phyloP scores from a whole-genome alignment of 2,888 invertebrate species.

The Exephanes ischioxanthus region DNA sequence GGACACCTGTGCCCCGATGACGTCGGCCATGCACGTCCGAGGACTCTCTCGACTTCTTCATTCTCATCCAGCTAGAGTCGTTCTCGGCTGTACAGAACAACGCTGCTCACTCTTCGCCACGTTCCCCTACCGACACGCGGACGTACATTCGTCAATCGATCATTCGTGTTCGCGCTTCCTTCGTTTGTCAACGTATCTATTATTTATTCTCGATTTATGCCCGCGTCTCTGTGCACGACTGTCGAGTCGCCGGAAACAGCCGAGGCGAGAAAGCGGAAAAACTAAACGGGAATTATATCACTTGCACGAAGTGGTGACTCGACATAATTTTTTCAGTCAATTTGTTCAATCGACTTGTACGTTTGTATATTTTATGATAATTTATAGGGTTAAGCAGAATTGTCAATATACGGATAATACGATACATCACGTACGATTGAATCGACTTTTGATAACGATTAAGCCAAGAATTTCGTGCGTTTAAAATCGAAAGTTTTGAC shows the following conservation, averaged over 20 bases:
- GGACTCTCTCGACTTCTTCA: conserved; percentile 65
- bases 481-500: no score
- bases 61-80: conserved; percentile 21
- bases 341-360: conserved; percentile 18
- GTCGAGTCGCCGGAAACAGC: not conserved
- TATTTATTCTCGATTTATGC: conserved; percentile 64
- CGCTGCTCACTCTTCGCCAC: conserved; percentile 5
- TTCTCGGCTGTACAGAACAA: not conserved
- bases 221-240: not conserved
- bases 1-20: conserved; percentile 44
- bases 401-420: not conserved
- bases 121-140: conserved; percentile 53
- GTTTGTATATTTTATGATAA: not conserved
- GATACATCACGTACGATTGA: not conserved
- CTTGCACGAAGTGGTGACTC: conserved; percentile 25
- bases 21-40: conserved; percentile 57
- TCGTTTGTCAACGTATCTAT: conserved; percentile 73
- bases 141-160: conserved; percentile 70
- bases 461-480: not conserved
- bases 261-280: not conserved
- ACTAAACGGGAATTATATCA: conserved; percentile 30
- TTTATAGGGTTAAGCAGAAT: not conserved
- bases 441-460: not conserved
- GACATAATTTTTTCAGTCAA: conserved; percentile 1
- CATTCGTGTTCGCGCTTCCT: conserved; percentile 67